Evolutionary conservation across 30 jellyfish, hydroid and myxozoan genomes (phyloP), one percentile per base, ranked within the genome.

Genomic region (Rhopilema esculentum): DNA sequence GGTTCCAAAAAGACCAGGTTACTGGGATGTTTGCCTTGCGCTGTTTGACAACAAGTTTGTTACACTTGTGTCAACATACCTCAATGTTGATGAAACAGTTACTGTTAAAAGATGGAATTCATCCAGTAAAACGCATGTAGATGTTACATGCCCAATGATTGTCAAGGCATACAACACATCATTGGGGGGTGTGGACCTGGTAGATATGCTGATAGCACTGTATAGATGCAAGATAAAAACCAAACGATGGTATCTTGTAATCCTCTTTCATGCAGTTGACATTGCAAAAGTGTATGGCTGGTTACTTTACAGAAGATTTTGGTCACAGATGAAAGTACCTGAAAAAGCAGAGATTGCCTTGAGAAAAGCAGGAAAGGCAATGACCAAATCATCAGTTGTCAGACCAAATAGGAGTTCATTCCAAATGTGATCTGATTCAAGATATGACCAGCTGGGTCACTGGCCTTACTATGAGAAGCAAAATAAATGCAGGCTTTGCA

Each of bases 231-330:
- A n/a, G n/a, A n/a, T n/a, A n/a, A n/a, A n/a, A n/a, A n/a, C n/a
- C n/a, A n/a, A n/a, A n/a, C n/a, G n/a, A n/a, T n/a, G n/a, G n/a
- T n/a, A n/a, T n/a, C n/a, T n/a, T n/a, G n/a, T n/a, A n/a, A n/a
- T n/a, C n/a, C n/a, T n/a, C n/a, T n/a, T n/a, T n/a, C 96, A 89
- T 66, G 23, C 27, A 31, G 87, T 85, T 53, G 97, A 83, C 69
- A 68, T 90, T 23, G 72, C 80, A 19, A 83, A 90, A 75, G 92
- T 85, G 26, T 84, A 84, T 75, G 93, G 75, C 29, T 87, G 97
- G 97, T 68, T 88, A 1, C 67, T 87, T 1, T 87, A 87, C 66
- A 94, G 95, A 21, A 25, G 96, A 28, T 90, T 78, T 75, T 80
- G 95, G 30, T 75, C 33, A 21, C 20, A 2, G 61, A 6, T 78